Evolutionary conservation across 64 coral and sea anemone genomes (phyloP).

Genomic region (Pocillopora verrucosa): DNA sequence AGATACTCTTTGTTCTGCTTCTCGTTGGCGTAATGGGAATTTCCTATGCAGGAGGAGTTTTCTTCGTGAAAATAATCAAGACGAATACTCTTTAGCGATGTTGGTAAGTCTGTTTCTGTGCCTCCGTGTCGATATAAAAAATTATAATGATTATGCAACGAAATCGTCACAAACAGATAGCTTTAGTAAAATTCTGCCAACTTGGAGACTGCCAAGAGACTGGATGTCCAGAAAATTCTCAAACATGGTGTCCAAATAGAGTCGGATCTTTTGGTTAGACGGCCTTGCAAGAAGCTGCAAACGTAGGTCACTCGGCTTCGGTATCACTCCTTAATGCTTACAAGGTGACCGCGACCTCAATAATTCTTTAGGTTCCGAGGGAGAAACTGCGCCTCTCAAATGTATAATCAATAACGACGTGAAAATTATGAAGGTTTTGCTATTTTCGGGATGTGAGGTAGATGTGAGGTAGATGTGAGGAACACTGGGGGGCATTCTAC

Average conservation of each 20-base stretch:
- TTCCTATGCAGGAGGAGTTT: constrained; percentile 18
- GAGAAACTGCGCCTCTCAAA: constrained; percentile 1
- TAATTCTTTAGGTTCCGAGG: not conserved
- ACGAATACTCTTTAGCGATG: not conserved
- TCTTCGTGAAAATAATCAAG: constrained; percentile 16
- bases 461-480: not conserved
- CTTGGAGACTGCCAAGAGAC: not conserved
- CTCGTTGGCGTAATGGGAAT: constrained; percentile 11
- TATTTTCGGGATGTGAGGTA: not conserved
- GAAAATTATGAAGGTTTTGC: not conserved
- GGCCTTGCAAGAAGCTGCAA: not conserved
- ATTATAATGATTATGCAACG: not conserved
- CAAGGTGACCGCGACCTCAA: not conserved
- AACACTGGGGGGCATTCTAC: not conserved
- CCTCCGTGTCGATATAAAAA: not conserved
- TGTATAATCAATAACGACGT: not conserved
- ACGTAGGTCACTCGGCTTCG: not conserved
- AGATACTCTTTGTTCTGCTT: not conserved
- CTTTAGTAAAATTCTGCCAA: not conserved
- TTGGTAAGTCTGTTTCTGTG: not conserved
- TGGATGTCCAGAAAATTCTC: not conserved
- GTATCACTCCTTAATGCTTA: not conserved
- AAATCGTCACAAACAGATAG: not conserved
- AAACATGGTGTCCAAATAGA: not conserved
- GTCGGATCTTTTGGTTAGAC: not conserved